phyloP scores from a whole-genome alignment of 2,888 invertebrate species.

The Hybos culiciformis region DNA sequence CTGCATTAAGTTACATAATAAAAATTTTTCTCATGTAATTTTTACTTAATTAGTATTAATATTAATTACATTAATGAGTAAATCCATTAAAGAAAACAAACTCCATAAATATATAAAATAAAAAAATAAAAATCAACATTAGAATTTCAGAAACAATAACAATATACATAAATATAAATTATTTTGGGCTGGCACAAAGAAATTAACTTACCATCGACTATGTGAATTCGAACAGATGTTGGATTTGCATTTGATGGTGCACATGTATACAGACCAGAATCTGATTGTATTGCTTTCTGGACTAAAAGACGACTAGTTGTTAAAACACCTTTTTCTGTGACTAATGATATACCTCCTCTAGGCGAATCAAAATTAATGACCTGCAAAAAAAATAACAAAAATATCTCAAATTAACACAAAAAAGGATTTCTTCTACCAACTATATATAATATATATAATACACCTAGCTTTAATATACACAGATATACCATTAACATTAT shows the following conservation, averaged over 20 bases:
- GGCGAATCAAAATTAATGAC: conserved; percentile 84
- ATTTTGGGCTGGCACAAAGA: no score
- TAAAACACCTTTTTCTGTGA: conserved; percentile 71
- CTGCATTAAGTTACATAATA: no score
- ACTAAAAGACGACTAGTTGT: conserved; percentile 73
- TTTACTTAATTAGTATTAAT: no score
- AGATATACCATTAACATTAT: no score
- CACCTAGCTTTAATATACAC: no score
- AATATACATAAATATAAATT: no score
- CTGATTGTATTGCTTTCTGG: conserved; percentile 63
- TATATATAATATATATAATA: background rate
- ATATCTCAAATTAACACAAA: background rate
- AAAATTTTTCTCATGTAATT: no score
- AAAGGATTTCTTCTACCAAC: no score
- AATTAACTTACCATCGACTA: conserved; percentile 66
- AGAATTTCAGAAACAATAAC: no score
- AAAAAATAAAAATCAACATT: no score
- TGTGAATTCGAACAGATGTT: conserved; percentile 67
- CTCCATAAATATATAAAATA: background rate
- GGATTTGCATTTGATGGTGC: conserved; percentile 71
- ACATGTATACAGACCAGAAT: conserved; percentile 74
- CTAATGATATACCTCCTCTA: conserved; percentile 72
- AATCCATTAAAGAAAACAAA: background rate
- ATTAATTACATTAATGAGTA: no score
- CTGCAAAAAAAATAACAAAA: conserved; percentile 43